phyloP scores from a whole-genome alignment of 2,888 invertebrate species.

The Eupithecia subfuscata region DNA sequence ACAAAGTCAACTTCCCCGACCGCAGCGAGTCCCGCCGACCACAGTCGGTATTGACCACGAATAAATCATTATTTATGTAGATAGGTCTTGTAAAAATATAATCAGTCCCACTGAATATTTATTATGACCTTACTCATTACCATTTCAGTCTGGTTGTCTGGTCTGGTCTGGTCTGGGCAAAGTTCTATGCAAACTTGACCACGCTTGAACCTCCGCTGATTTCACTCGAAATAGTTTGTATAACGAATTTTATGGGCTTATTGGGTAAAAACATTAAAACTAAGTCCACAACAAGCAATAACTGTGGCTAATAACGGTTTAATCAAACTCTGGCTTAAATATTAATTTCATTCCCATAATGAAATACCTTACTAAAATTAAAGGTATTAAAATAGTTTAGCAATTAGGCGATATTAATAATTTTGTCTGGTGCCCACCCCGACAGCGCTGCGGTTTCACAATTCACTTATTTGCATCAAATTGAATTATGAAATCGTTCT shows the following conservation, averaged over 20 bases:
- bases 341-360: not conserved
- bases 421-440: not conserved
- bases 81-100: not conserved
- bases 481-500: conserved; percentile 26
- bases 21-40: conserved; percentile 10
- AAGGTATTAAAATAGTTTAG: conserved; percentile 15
- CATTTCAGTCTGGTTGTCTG: not conserved
- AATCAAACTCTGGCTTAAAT: not conserved
- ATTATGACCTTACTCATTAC: no score
- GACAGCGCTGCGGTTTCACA: conserved; percentile 16
- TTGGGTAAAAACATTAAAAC: not conserved
- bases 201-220: not conserved
- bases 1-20: conserved; percentile 20
- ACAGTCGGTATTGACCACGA: not conserved
- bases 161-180: not conserved
- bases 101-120: no score
- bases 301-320: not conserved
- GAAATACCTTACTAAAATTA: not conserved
- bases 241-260: not conserved
- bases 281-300: not conserved
- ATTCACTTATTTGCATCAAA: conserved; percentile 19
- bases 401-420: not conserved
- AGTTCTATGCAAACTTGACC: not conserved
- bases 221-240: not conserved
- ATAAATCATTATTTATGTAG: not conserved